A percentile compares a stretch with the other conserved stretches of the same genome.
Evolutionary conservation across 2,113 vertebrate species (phyloP).

Genomic region (Phaethon lepturus): DNA sequence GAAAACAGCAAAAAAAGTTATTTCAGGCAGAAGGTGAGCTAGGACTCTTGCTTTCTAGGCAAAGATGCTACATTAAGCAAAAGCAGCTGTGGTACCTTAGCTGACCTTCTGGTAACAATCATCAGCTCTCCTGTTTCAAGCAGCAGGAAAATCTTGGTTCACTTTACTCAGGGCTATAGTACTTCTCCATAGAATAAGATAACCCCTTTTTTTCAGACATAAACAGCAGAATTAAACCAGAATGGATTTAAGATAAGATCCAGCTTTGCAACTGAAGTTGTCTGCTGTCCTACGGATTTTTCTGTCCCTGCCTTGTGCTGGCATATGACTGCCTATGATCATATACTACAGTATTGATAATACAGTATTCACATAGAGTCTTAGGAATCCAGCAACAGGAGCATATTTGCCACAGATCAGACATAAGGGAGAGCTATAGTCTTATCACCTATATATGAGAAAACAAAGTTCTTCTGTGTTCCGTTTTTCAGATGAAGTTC

Average conservation of each 20-base stretch:
- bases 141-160: not conserved
- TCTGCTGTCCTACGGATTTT: not conserved
- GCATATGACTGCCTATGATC: not conserved
- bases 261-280: not conserved
- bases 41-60: not conserved
- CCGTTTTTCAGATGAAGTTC: not conserved
- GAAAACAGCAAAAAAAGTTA: not conserved
- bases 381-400: not conserved
- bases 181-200: not conserved
- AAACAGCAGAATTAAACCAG: not conserved
- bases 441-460: not conserved
- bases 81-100: not conserved
- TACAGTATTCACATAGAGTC: not conserved
- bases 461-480: not conserved
- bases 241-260: not conserved
- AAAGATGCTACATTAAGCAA: not conserved
- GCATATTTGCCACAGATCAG: accelerated
- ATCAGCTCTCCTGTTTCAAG: not conserved
- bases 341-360: not conserved
- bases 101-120: not conserved
- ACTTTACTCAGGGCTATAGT: not conserved
- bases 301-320: not conserved
- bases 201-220: not conserved
- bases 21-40: not conserved
- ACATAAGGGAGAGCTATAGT: not conserved